These are phyloP conservation scores for Drosophila busckii DNA, from an alignment of 1,140 invertebrate genomes.

Conservation along the genomic window DNA sequence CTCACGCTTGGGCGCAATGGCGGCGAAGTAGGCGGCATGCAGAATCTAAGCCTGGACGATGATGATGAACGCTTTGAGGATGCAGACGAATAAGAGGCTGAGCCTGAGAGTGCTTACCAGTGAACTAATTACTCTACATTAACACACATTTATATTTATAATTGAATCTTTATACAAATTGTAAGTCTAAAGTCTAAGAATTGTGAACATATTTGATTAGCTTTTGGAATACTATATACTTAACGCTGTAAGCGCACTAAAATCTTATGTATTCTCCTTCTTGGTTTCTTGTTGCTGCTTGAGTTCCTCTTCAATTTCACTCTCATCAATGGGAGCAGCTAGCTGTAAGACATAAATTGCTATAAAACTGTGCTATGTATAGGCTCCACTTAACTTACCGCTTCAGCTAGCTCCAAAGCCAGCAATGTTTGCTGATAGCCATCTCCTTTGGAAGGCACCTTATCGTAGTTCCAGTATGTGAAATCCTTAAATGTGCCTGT, in stretches of 20 bases:
- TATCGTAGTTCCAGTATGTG: slow-evolving; percentile 89
- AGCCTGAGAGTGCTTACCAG: slow-evolving; percentile 7
- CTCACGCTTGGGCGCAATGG: slow-evolving; percentile 51
- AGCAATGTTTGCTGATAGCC: slow-evolving; percentile 83
- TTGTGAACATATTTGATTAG: slow-evolving; percentile 62
- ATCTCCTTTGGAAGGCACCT: slow-evolving; percentile 84
- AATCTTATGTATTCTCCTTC: slow-evolving; percentile 30
- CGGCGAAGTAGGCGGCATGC: slow-evolving; percentile 50
- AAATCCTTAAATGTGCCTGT: slow-evolving; percentile 83
- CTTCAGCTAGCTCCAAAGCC: slow-evolving; percentile 85
- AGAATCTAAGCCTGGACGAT: slow-evolving; percentile 65
- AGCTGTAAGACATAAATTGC: slow-evolving; percentile 18
- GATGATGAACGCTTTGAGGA: slow-evolving; percentile 73
- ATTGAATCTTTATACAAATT: slow-evolving; percentile 54
- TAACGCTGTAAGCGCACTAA: slow-evolving; percentile 56
- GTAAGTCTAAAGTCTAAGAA: slow-evolving; percentile 46
- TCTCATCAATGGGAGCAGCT: slow-evolving; percentile 19
- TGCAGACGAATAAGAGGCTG: slow-evolving; percentile 68
- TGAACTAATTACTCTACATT: slow-evolving; percentile 25
- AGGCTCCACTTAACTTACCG: slow-evolving; percentile 79
- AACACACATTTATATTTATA: slow-evolving; percentile 41
- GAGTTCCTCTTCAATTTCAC: slow-evolving; percentile 40
- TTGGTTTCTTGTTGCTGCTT: slow-evolving; percentile 25
- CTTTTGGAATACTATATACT: slow-evolving; percentile 67
- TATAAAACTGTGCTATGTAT: background rate